Base-by-base conservation (phyloP, 2,797 vertebrate genomes). In the Syngnathus acus region DNA sequence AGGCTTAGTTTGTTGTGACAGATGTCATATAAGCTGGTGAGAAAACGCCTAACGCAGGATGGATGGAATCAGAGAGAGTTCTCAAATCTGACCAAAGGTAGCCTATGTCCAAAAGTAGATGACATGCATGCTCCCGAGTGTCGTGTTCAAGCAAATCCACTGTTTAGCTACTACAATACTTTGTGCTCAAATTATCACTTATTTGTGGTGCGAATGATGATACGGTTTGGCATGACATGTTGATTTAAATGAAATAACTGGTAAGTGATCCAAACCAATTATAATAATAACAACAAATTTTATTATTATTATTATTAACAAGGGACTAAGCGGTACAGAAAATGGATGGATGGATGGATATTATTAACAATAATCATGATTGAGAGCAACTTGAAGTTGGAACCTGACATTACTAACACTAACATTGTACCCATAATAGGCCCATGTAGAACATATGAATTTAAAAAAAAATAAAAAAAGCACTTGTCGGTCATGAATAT, bases 1-100 rank as follows among this genome's bases (percentile, higher is more conserved):
- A 57, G 50, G 65, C 66, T n/a, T 62, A 26, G 32, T 19, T 37
- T 58, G 62, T 57, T 65, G 62, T 78, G 84, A 78, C 82, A 60
- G 67, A 68, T 82, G 65, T 68, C 63, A 64, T 48, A 64, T 39
- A 48, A 69, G 51, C 43, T 64, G 75, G 42, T 0, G 17, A 57
- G 61, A 26, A 70, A 45, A 47, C 21, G 42, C 60, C 60, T 62
- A 26, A 16, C 14, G 23, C 7, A 26, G 42, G 13, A 26, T 13
- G 10, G 7, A 45, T 23, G 23, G n/a, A 37, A 43, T 40, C 10
- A 16, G n/a, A 19, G 17, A 39, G 45, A 59, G 17, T 10, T 19
- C 21, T 23, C 40, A 45, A 26, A 23, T 62, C 42, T 47, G 8
- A 1, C 21, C 40, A 45, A 45, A 45, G 55, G 17, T 21, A 61